Percentiles rank a stretch among this genome's conserved stretches.
Conservation (phyloP, 2,888 invertebrate species). For the Metalampra italica region DNA sequence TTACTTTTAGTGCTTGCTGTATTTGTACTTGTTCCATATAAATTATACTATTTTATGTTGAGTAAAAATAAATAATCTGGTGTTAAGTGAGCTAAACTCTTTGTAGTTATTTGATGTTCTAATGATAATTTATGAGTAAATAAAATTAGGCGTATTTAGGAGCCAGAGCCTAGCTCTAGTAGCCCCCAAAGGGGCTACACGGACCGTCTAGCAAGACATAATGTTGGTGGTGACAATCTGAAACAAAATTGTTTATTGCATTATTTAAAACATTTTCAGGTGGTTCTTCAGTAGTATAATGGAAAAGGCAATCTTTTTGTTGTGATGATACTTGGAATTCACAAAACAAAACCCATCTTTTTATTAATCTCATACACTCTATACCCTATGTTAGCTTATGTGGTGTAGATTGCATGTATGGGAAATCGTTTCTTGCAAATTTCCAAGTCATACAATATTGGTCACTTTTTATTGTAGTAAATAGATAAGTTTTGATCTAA, state of each 20-base stretch:
- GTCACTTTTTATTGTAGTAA: too few relatives aligned
- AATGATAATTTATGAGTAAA: slow-evolving; percentile 15
- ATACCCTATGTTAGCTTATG: too few relatives aligned
- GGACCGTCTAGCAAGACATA: slow-evolving; percentile 51
- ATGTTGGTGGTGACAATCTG: slow-evolving; percentile 49
- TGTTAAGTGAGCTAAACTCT: slow-evolving; percentile 24
- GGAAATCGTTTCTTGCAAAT: too few relatives aligned
- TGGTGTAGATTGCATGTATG: too few relatives aligned
- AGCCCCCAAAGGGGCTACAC: slow-evolving; percentile 55
- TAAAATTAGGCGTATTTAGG: slow-evolving; percentile 6
- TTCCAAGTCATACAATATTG: too few relatives aligned
- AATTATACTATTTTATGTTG: background rate
- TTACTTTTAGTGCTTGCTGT: too few relatives aligned
- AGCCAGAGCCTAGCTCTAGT: slow-evolving; percentile 34
- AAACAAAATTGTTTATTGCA: slow-evolving; percentile 24
- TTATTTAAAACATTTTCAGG: slow-evolving; percentile 1
- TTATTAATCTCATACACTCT: too few relatives aligned
- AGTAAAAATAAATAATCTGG: slow-evolving; percentile 3
- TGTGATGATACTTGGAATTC: too few relatives aligned
- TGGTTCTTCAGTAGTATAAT: background rate
- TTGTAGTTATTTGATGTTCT: background rate
- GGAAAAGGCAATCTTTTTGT: too few relatives aligned
- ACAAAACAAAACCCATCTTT: too few relatives aligned
- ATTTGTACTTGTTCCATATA: slow-evolving; percentile 3
- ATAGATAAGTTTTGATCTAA: too few relatives aligned